phyloP scores from a whole-genome alignment of 2,888 invertebrate genomes.

The Leucoma salicis region DNA sequence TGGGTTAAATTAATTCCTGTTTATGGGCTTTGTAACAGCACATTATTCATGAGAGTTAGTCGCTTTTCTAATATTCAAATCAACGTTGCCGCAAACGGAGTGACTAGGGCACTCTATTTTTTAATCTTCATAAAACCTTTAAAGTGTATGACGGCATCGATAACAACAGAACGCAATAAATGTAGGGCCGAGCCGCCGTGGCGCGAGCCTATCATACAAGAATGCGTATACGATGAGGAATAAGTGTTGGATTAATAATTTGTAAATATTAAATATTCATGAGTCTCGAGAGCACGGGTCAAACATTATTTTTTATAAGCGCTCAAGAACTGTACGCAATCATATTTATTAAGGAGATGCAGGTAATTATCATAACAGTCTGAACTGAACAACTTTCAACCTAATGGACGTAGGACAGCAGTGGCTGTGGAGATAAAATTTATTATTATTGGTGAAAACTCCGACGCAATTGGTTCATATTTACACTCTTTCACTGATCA shows the following conservation, averaged over 20 bases:
- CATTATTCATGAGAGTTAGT: too few species aligned
- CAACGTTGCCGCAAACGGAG: conserved; percentile 29
- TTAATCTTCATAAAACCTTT: conserved; percentile 73
- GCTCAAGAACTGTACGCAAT: conserved; percentile 61
- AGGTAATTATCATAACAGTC: conserved; percentile 75
- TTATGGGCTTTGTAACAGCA: too few species aligned
- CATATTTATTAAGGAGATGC: conserved; percentile 74
- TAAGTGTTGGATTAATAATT: conserved; percentile 80
- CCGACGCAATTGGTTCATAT: conserved; percentile 47
- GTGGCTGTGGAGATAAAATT: conserved; percentile 43
- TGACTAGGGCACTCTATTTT: conserved; percentile 59
- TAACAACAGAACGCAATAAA: conserved; percentile 53
- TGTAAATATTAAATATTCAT: conserved; percentile 82
- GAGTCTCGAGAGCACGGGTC: conserved; percentile 70
- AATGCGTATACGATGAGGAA: conserved; percentile 54
- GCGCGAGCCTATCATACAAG: conserved; percentile 49
- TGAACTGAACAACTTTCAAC: conserved; percentile 54
- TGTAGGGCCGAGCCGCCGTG: conserved; percentile 16
- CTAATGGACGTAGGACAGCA: conserved; percentile 43
- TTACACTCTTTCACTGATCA: conserved; percentile 42
- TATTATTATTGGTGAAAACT: conserved; percentile 53
- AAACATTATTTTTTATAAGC: conserved; percentile 69
- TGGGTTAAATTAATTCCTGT: too few species aligned
- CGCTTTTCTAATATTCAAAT: conserved; percentile 8
- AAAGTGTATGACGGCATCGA: conserved; percentile 56